Base-by-base conservation (phyloP, 2,113 vertebrate species). In the Pristiophorus japonicus region DNA sequence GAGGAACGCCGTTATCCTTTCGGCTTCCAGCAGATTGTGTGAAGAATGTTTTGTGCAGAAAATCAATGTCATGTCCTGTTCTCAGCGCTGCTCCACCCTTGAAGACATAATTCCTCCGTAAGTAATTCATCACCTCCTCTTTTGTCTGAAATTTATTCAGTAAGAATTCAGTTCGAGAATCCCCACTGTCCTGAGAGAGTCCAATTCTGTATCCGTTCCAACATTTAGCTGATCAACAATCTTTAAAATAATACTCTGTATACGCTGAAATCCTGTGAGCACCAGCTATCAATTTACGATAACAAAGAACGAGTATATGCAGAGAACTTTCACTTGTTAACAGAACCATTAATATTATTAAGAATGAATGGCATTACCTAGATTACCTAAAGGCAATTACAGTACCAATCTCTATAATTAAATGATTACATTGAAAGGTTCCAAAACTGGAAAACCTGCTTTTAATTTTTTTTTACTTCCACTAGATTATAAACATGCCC, bases 161-260 rank as follows among this genome's bases (percentile, higher is more conserved):
- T 14, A 96, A 95, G 95, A 99, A 98, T 38, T 98, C 98, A 0
- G 96, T 96, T 20, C 96, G 96, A 10, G 96, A 91, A 1, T 96
- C 84, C 5, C 42, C 59, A 0, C 97, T 96, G 24, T 98, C 99
- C 96, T 98, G 97, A 62, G 97, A 98, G 96, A 99, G 65, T 18
- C 98, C 98, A 3, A 98, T 90, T 0, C 96, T 98, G 95, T 98
- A 3, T 97, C 96, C 11, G 34, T 96, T 11, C 97, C 97, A 22
- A 98, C 67, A 42, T 98, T 97, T 0, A 99, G 95, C 38, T 96
- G 96, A 51, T 95, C 96, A 47, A 96, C 65, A 65, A 97, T 95
- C 22, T 92, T 85, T 24, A 6, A 45, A 30, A 98, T 96, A 38
- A 98, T 27, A 20, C 0, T 94, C 84, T 63, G 96, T 84, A 97